These are phyloP conservation scores for Chrysolina americana DNA, from an alignment of 2,888 invertebrate genomes.

Conservation along the genomic window DNA sequence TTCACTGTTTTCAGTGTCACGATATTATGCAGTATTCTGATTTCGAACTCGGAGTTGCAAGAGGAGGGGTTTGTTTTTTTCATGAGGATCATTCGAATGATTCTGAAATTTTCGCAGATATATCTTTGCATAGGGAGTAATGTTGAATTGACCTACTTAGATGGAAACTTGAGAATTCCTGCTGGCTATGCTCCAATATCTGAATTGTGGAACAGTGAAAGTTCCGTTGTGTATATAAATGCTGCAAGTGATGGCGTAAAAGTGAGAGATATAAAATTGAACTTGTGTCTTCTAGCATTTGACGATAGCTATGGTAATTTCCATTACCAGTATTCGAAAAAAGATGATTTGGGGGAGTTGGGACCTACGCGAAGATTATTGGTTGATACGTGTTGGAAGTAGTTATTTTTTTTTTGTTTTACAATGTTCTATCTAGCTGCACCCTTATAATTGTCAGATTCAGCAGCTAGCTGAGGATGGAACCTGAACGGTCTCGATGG, in stretches of 20 bases:
- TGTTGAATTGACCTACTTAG: neutral
- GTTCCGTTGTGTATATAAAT: neutral
- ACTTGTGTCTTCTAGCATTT: neutral
- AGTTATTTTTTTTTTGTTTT: too few relatives aligned
- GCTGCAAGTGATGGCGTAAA: too few relatives aligned
- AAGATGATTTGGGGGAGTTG: too few relatives aligned
- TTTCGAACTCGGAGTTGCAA: neutral
- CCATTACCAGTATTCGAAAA: too few relatives aligned
- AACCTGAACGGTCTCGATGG: too few relatives aligned
- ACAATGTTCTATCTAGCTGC: too few relatives aligned
- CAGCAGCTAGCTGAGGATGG: too few relatives aligned
- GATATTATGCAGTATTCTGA: conserved; percentile 12
- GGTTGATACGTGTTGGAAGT: too few relatives aligned
- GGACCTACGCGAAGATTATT: too few relatives aligned
- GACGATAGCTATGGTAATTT: neutral
- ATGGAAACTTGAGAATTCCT: neutral
- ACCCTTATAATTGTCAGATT: too few relatives aligned
- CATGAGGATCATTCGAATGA: conserved; percentile 10
- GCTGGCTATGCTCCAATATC: neutral
- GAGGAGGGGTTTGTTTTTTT: neutral
- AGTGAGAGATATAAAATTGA: too few relatives aligned
- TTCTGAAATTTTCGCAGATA: neutral
- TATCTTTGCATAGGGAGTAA: neutral
- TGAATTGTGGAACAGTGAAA: neutral
- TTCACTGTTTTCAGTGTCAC: neutral